phyloP scores from a whole-genome alignment of 1,140 invertebrate species.

The Piezodorus guildinii region DNA sequence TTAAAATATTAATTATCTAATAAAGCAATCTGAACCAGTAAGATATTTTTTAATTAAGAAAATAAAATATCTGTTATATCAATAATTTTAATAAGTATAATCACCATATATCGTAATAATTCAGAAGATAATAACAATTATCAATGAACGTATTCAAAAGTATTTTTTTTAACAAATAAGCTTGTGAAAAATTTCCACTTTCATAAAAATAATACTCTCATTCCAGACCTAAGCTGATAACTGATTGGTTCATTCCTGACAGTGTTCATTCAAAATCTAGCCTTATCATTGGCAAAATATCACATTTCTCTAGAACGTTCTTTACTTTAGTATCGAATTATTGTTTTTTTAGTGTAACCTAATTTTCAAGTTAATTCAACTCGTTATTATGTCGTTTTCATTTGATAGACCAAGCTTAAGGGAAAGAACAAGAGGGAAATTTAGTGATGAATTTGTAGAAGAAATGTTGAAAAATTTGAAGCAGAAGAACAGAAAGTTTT shows the following conservation, averaged over 20 bases:
- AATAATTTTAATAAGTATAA: too few species aligned
- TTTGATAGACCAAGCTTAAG: conserved; percentile 15
- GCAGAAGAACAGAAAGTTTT: conserved; percentile 16
- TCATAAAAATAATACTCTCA: too few species aligned
- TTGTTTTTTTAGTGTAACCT: conserved; percentile 2
- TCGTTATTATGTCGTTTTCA: conserved; percentile 14
- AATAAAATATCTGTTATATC: too few species aligned
- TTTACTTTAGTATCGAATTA: background rate
- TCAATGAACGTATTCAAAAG: too few species aligned
- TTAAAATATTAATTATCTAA: too few species aligned
- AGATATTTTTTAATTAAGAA: too few species aligned
- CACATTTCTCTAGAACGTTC: conserved; percentile 6
- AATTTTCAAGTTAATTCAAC: background rate
- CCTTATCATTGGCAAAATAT: conserved; percentile 14
- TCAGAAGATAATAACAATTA: too few species aligned
- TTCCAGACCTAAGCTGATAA: background rate
- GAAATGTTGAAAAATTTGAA: conserved; percentile 15
- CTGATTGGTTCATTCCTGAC: conserved; percentile 4
- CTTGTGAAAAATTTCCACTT: too few species aligned
- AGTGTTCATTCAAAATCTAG: conserved; percentile 13
- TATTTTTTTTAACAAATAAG: too few species aligned
- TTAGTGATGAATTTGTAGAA: conserved; percentile 13
- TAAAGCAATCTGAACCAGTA: too few species aligned
- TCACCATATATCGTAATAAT: too few species aligned
- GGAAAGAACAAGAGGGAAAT: conserved; percentile 10